Percentiles rank a stretch among this genome's conserved stretches.
Conservation (phyloP, 2,888 invertebrate genomes). For the Caenorhabditis sp. region DNA sequence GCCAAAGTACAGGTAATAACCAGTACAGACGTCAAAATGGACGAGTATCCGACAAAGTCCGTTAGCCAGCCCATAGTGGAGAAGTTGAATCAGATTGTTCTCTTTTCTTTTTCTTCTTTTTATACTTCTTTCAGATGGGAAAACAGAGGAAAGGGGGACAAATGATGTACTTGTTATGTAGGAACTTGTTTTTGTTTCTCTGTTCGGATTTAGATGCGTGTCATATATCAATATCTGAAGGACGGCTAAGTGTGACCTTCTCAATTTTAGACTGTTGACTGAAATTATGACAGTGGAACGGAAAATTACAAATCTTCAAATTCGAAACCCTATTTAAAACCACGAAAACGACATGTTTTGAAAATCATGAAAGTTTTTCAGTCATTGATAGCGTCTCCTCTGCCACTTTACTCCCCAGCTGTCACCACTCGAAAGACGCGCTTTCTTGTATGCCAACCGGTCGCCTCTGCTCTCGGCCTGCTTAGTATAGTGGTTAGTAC, state of each 20-base stretch:
- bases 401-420: too few species aligned
- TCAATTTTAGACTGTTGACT: neutral
- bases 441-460: neutral
- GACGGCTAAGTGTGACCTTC: conserved; percentile 4
- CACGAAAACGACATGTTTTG: too few species aligned
- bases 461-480: neutral
- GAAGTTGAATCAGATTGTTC: neutral
- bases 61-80: conserved; percentile 49
- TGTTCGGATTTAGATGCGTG: neutral
- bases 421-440: too few species aligned
- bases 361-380: too few species aligned
- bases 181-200: conserved; percentile 13
- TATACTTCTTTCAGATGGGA: too few species aligned
- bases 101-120: neutral
- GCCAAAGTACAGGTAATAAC: conserved; percentile 63
- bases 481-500: conserved; percentile 82
- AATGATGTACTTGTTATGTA: conserved; percentile 24
- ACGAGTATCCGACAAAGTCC: conserved; percentile 58
- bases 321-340: too few species aligned
- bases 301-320: too few species aligned
- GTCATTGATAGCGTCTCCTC: too few species aligned
- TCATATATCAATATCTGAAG: conserved; percentile 26
- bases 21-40: conserved; percentile 60
- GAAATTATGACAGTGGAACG: neutral
- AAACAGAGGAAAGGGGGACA: too few species aligned